Evolutionary conservation across 2,888 invertebrate genomes (phyloP), one percentile per base, ranked within the genome.

Genomic region (Dynastes hyllus): DNA sequence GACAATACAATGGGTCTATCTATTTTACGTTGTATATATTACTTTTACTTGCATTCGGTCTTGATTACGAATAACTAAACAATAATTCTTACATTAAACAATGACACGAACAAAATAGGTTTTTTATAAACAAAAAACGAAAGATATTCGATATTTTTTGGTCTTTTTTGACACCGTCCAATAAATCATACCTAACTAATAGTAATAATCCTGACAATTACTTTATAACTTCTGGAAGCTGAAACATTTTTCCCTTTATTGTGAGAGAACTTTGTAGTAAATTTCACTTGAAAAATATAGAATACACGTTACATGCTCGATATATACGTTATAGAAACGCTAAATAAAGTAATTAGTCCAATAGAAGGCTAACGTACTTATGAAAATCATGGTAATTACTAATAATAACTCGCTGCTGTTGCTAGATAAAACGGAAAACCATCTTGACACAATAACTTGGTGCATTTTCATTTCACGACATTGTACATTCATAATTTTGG

Each of bases 401-500:
- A 50, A n/a, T 67, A 50, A 6, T 50, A 67, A 61, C 27, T 61
- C 11, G 61, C 67, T 6, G 13, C 37, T 40, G 37, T 4, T 66
- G n/a, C n/a, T 66, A 13, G 22, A 51, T 13, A 32, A 45, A 32
- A 16, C 11, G 16, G 13, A 27, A 27, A 69, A 51, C 40, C 69
- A 51, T 69, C 27, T 22, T 45, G 29, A 69, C 55, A 69, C 67
- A 67, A 51, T 67, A 55, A 69, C 58, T 77, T 77, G 69, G 77
- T 69, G 67, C 77, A 40, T 69, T 67, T 67, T 77, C 22, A 77
- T 67, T 77, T 37, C 55, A 32, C 55, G 77, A 77, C 77, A 51
- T 77, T 77, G 77, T 81, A 78, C 79, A 81, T 81, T 79, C 86
- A 86, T 84, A 85, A 83, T 85, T 86, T 84, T 87, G 88, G 89